Evolutionary conservation across 2,797 vertebrate species (phyloP).

Genomic region (Echiichthys vipera): DNA sequence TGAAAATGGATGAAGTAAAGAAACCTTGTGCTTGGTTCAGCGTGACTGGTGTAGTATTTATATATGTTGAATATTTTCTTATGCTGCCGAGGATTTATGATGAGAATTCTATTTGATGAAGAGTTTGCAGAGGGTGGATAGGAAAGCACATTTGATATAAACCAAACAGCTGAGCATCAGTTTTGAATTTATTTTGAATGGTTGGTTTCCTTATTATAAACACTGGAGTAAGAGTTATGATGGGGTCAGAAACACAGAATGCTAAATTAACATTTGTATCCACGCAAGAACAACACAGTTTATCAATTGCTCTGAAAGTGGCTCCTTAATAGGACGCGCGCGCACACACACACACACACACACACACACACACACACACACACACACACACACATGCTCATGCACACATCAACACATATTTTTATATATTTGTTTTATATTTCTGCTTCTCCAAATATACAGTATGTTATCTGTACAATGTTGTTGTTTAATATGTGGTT

Average conservation of each 20-base stretch:
- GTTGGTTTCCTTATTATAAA: constrained; percentile 27
- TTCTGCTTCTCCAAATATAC: no score
- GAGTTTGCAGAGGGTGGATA: constrained; percentile 11
- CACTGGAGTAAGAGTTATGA: neutral
- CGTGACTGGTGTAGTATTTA: constrained; percentile 47
- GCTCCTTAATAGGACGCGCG: no score
- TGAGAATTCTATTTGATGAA: constrained; percentile 38
- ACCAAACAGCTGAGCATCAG: constrained; percentile 15
- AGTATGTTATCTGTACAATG: no score
- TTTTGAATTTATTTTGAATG: constrained; percentile 30
- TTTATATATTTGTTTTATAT: no score
- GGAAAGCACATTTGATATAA: constrained; percentile 26
- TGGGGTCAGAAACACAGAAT: neutral
- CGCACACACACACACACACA: no score
- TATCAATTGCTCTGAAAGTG: neutral
- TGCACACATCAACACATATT: neutral
- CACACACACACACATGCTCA: neutral
- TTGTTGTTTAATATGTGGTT: no score
- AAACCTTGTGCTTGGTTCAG: constrained; percentile 26
- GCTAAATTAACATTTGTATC: neutral
- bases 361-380: no score
- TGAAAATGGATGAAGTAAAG: constrained; percentile 42
- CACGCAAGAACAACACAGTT: constrained; percentile 4
- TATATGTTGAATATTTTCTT: constrained; percentile 42
- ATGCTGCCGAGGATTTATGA: constrained; percentile 36